Conservation (phyloP, 1,140 invertebrate species). For the Dinothrombium tinctorium region DNA sequence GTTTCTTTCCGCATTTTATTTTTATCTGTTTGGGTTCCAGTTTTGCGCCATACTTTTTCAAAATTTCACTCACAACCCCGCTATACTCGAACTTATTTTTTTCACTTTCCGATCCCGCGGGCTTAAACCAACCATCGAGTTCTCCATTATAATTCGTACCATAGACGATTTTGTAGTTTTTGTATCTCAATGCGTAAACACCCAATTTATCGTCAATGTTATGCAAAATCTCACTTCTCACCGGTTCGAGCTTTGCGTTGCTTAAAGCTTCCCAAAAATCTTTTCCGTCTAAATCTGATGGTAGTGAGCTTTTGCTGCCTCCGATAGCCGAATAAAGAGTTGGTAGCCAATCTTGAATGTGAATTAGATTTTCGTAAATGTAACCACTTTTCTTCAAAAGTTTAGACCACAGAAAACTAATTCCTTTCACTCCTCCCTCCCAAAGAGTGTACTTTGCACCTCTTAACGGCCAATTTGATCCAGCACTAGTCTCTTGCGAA, state of each 20-base stretch:
- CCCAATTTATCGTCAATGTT: constrained; percentile 63
- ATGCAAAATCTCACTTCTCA: constrained; percentile 42
- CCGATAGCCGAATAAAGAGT: constrained; percentile 34
- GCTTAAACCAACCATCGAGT: constrained; percentile 16
- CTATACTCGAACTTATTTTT: no score
- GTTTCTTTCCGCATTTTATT: no score
- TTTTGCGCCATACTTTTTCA: no score
- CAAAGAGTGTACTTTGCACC: constrained; percentile 60
- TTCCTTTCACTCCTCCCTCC: constrained; percentile 65
- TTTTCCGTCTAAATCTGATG: constrained; percentile 40
- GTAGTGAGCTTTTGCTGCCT: constrained; percentile 21
- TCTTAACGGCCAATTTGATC: constrained; percentile 68
- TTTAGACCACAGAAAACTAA: constrained; percentile 52
- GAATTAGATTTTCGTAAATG: constrained; percentile 42
- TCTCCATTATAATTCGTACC: constrained; percentile 24
- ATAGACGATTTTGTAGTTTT: constrained; percentile 54
- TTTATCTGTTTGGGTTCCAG: no score
- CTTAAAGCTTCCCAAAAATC: constrained; percentile 46
- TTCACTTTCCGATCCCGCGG: no score
- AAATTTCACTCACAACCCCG: no score
- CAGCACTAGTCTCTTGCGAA: constrained; percentile 59
- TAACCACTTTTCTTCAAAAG: constrained; percentile 28
- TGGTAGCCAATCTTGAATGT: constrained; percentile 72
- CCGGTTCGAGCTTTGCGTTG: constrained; percentile 29
- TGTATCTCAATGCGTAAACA: constrained; percentile 39